Conservation (phyloP, 1,140 invertebrate species). For the Apis cerana region DNA sequence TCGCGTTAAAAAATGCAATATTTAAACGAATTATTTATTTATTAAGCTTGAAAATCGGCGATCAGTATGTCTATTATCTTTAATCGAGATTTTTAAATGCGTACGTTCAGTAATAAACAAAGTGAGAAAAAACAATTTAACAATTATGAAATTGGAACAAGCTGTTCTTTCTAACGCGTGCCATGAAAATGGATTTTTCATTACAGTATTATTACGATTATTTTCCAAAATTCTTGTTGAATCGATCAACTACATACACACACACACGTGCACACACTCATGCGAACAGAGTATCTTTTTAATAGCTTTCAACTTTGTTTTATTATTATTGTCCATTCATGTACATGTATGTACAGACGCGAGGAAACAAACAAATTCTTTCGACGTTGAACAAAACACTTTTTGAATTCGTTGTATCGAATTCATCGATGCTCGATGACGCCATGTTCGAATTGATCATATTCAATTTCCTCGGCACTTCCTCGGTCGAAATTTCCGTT, state of each 20-base stretch:
- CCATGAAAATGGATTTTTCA: neutral
- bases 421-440: neutral
- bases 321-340: constrained; percentile 9
- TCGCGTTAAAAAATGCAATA: too few relatives aligned
- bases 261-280: neutral
- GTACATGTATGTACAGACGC: neutral
- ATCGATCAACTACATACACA: neutral
- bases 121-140: neutral
- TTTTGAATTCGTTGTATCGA: constrained; percentile 1
- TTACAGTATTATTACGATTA: neutral
- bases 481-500: neutral
- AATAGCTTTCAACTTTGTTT: neutral
- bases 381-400: neutral
- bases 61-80: too few relatives aligned
- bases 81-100: neutral
- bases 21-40: too few relatives aligned
- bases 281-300: neutral
- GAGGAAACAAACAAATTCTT: neutral
- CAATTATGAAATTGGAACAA: neutral
- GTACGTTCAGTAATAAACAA: neutral
- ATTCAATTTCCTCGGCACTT: neutral
- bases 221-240: neutral
- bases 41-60: too few relatives aligned
- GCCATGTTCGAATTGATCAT: neutral
- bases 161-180: neutral